Conservation (phyloP, 2,113 vertebrate species). For the Corythornis vintsioides region DNA sequence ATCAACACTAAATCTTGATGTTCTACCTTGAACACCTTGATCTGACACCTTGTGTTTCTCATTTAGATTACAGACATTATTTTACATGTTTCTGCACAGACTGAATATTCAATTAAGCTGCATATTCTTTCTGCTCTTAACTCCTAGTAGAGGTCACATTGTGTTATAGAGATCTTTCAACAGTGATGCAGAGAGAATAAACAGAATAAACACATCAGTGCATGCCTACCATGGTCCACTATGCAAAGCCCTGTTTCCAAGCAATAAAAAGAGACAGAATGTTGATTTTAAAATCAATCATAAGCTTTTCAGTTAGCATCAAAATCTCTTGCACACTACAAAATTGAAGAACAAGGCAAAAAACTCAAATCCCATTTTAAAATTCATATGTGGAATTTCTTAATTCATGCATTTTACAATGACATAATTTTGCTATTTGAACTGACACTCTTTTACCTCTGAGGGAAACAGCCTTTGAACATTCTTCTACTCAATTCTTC, state of each 20-base stretch:
- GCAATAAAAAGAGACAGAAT: neutral
- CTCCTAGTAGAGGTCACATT: neutral
- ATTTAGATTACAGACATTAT: neutral
- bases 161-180: neutral
- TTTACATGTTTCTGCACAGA: neutral
- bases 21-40: neutral
- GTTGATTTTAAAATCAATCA: neutral
- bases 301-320: neutral
- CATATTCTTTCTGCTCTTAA: neutral
- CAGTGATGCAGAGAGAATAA: neutral
- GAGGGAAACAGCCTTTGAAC: neutral
- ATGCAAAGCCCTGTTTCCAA: neutral
- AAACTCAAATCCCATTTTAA: neutral
- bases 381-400: neutral
- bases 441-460: neutral
- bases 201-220: neutral
- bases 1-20: neutral
- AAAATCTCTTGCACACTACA: neutral
- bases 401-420: neutral
- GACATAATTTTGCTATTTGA: neutral
- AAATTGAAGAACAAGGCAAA: neutral
- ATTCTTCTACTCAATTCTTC: neutral
- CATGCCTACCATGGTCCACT: neutral
- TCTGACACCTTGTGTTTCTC: neutral
- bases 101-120: neutral